A percentile compares a stretch with the other conserved stretches of the same genome.
These are phyloP conservation scores for Paramormyrops hopkinsi DNA, from an alignment of 2,797 vertebrate species.

Conservation along the genomic window DNA sequence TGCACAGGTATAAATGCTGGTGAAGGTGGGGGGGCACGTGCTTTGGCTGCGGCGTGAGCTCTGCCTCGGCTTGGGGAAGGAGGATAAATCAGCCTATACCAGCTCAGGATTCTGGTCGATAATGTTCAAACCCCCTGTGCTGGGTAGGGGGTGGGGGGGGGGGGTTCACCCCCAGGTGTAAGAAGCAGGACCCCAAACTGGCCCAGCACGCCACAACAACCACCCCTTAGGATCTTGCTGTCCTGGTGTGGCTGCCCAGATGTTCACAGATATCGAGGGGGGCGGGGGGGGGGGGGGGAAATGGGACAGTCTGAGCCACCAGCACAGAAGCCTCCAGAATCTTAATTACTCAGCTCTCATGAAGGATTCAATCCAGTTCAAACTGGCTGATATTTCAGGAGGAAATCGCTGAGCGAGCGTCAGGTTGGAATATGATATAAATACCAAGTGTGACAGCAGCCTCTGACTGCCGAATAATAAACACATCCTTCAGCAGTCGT, in stretches of 20 bases:
- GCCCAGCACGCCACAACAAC: neutral
- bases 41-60: neutral
- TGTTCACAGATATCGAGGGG: slow-evolving; percentile 34
- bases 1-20: neutral
- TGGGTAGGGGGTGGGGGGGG: neutral
- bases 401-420: neutral
- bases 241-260: slow-evolving; percentile 25
- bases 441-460: neutral
- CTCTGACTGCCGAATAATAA: neutral
- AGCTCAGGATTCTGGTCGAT: neutral
- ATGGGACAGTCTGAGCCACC: neutral
- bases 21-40: neutral
- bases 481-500: neutral
- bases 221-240: slow-evolving; percentile 36
- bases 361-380: neutral
- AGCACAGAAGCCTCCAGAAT: neutral
- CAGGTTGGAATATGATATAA: slow-evolving; percentile 1
- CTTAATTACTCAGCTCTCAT: neutral
- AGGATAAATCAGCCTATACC: neutral
- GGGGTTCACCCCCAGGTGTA: neutral
- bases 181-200: neutral
- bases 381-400: neutral
- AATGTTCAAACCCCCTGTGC: neutral
- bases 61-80: neutral
- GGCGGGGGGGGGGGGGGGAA: neutral